These are phyloP conservation scores for Halcyon leucocephala DNA, from an alignment of 2,797 vertebrate species.

Conservation along the genomic window DNA sequence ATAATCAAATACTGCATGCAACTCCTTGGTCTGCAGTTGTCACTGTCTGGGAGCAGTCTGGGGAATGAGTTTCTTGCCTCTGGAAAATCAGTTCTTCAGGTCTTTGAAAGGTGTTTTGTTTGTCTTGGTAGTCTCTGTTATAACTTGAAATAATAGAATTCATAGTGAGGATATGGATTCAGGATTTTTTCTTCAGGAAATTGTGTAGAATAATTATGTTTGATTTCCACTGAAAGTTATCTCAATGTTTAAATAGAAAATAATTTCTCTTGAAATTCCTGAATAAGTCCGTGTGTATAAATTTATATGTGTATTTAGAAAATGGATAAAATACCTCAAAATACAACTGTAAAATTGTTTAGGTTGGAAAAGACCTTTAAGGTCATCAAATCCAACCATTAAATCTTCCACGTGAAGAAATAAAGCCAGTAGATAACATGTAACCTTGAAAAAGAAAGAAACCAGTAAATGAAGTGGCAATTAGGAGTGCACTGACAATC, in stretches of 20 bases:
- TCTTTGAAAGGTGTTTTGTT: background rate
- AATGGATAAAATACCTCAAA: background rate
- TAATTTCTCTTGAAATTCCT: background rate
- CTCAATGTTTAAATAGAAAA: background rate
- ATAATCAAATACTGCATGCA: background rate
- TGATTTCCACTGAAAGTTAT: background rate
- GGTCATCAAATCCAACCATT: background rate
- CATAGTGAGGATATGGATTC: background rate
- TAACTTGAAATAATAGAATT: background rate
- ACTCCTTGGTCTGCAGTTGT: rapidly evolving
- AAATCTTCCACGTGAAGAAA: background rate
- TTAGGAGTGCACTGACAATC: background rate
- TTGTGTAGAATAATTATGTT: background rate
- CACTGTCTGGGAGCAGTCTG: background rate
- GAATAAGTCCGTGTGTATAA: background rate
- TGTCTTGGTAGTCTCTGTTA: background rate
- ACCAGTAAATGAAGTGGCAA: background rate
- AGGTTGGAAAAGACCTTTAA: background rate
- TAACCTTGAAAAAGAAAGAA: background rate
- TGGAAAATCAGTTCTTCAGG: background rate
- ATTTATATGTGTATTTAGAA: background rate
- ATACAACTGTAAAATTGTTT: background rate
- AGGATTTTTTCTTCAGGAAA: background rate
- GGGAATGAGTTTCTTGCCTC: background rate
- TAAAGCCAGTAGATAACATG: background rate